A percentile compares a stretch with the other conserved stretches of the same genome.
These are phyloP conservation scores for Carcharodon carcharias DNA, from an alignment of 2,797 vertebrate species.

Conservation along the genomic window DNA sequence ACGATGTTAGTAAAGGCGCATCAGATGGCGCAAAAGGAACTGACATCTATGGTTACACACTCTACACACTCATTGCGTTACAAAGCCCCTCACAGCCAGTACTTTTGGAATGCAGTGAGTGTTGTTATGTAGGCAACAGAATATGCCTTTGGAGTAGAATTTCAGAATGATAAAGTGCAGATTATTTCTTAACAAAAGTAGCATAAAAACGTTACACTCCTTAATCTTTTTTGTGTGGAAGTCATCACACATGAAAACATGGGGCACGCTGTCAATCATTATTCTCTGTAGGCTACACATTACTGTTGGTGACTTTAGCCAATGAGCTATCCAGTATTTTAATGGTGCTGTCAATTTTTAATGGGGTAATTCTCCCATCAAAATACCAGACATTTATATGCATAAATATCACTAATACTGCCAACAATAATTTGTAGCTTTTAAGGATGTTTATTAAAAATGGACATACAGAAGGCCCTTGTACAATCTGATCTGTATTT, in stretches of 20 bases:
- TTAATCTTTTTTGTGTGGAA: background rate
- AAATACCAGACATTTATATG: background rate
- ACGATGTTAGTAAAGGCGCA: background rate
- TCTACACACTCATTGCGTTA: background rate
- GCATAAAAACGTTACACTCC: background rate
- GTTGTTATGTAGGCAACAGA: background rate
- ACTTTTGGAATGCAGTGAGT: background rate
- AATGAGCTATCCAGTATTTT: background rate
- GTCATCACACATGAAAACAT: background rate
- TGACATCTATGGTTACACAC: background rate
- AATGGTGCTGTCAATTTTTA: background rate
- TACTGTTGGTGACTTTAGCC: background rate
- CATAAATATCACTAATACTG: background rate
- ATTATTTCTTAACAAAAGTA: conserved; percentile 10
- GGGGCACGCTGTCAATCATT: background rate
- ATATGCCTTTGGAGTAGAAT: background rate
- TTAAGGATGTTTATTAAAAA: background rate
- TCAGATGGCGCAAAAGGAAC: background rate
- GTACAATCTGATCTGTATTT: background rate
- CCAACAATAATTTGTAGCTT: background rate
- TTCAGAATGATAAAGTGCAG: background rate
- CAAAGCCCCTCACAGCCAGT: background rate
- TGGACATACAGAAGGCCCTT: background rate
- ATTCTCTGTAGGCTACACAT: background rate
- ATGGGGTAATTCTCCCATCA: background rate